phyloP scores from a whole-genome alignment of 2,797 vertebrate species.

The Coccyzus lansbergi region DNA sequence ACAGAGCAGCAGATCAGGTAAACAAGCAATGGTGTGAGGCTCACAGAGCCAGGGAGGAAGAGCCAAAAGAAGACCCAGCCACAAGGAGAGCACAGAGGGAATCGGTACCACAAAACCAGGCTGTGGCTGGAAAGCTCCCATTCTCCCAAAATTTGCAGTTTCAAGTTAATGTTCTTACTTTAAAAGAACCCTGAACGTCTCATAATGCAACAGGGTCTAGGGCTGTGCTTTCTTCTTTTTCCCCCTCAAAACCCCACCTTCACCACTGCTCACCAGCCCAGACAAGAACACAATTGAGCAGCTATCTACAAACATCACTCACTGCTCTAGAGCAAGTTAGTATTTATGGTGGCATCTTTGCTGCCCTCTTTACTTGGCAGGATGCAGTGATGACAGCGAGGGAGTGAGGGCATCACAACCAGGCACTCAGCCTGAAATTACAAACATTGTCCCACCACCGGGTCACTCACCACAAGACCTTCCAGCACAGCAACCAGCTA shows the following conservation, averaged over 20 bases:
- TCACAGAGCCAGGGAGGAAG: background rate
- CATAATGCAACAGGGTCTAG: background rate
- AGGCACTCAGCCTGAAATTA: background rate
- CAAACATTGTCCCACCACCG: background rate
- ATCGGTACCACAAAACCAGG: rapidly evolving
- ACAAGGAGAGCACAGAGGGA: background rate
- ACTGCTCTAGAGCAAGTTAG: background rate
- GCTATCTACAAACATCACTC: background rate
- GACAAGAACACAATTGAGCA: rapidly evolving
- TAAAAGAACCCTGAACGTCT: background rate
- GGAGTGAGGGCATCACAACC: background rate
- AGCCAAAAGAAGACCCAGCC: background rate
- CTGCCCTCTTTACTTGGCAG: background rate
- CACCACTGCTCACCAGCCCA: rapidly evolving
- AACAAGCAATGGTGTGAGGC: background rate
- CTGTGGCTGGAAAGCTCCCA: background rate
- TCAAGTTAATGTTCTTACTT: background rate
- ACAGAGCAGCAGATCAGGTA: background rate
- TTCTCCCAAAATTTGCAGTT: background rate
- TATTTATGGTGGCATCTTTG: background rate
- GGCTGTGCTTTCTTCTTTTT: background rate
- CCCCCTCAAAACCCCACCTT: background rate
- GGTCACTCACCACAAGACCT: background rate
- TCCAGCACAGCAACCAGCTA: background rate
- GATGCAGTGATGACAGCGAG: background rate